Conservation (phyloP, 2,888 invertebrate genomes). For the Cybosia mesomella region DNA sequence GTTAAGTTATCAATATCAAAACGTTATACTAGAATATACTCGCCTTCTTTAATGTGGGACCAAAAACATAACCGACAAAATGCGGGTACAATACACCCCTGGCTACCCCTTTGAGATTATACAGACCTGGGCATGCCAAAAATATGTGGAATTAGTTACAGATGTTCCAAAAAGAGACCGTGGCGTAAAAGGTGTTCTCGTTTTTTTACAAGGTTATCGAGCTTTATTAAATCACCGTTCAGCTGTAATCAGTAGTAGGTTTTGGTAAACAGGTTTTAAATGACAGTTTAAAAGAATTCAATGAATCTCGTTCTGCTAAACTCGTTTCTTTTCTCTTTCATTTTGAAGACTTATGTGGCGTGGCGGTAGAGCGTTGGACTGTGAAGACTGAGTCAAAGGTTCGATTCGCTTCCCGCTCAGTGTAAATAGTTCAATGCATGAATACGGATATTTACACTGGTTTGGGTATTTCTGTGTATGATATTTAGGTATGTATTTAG, state of each 20-base stretch:
- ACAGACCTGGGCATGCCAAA: not conserved
- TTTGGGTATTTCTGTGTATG: no score
- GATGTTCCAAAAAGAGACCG: conserved; percentile 9
- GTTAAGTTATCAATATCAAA: no score
- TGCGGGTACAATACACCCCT: no score
- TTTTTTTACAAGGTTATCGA: conserved; percentile 10
- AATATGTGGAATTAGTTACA: not conserved
- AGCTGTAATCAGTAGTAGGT: conserved; percentile 16
- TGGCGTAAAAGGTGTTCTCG: conserved; percentile 8
- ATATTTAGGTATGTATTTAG: no score
- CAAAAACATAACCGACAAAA: not conserved
- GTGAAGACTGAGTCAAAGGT: not conserved
- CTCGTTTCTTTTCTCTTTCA: conserved; percentile 6
- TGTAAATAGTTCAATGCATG: no score
- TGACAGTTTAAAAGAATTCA: conserved; percentile 7
- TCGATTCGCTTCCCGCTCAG: no score
- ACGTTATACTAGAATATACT: no score
- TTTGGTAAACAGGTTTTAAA: conserved; percentile 12
- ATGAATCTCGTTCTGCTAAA: conserved; percentile 10
- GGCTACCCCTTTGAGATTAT: not conserved
- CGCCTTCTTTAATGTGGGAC: no score
- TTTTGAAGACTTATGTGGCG: not conserved
- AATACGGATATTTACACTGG: no score
- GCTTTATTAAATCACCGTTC: conserved; percentile 10
- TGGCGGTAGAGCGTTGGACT: not conserved